Percentiles rank a stretch among this genome's conserved stretches.
Evolutionary conservation across 2,113 vertebrate genomes (phyloP).

Genomic region (Proterorhinus semilunaris): DNA sequence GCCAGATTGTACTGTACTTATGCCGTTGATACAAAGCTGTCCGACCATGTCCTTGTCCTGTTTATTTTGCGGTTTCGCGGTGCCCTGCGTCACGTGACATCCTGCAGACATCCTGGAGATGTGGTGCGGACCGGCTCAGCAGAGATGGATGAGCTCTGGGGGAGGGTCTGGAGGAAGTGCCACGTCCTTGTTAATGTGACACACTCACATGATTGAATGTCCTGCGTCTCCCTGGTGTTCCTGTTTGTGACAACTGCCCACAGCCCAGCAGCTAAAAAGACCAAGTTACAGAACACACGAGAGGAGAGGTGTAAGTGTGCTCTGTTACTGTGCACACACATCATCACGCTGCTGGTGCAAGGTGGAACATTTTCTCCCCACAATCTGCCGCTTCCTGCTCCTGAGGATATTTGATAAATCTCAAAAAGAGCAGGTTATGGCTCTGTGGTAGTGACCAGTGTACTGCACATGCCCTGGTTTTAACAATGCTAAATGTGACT

Average conservation of each 20-base stretch:
- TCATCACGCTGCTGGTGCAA: slow-evolving; percentile 10
- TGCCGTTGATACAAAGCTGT: not conserved
- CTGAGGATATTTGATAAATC: not conserved
- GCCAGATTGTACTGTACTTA: too few species aligned
- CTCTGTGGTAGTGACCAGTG: not conserved
- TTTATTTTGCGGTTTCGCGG: not conserved
- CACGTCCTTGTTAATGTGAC: slow-evolving; percentile 67
- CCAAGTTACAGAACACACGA: slow-evolving; percentile 44
- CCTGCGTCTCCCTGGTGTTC: slow-evolving; percentile 37
- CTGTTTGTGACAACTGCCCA: slow-evolving; percentile 47
- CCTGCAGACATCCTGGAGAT: slow-evolving; percentile 15
- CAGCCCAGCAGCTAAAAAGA: slow-evolving; percentile 46
- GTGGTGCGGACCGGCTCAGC: slow-evolving; percentile 26
- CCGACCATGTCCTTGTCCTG: not conserved
- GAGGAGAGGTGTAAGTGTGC: not conserved
- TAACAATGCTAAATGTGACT: not conserved
- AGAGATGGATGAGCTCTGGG: slow-evolving; percentile 17
- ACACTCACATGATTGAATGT: slow-evolving; percentile 64
- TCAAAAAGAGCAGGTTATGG: not conserved
- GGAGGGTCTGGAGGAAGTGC: slow-evolving; percentile 57
- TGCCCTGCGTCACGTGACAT: slow-evolving; percentile 15
- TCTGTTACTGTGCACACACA: not conserved
- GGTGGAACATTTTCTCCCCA: slow-evolving; percentile 15
- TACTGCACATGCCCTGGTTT: not conserved
- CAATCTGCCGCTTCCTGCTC: slow-evolving; percentile 14